Evolutionary conservation across 2,797 vertebrate species (phyloP), one percentile per base, ranked within the genome.

Genomic region (Dicrostonyx torquatus): DNA sequence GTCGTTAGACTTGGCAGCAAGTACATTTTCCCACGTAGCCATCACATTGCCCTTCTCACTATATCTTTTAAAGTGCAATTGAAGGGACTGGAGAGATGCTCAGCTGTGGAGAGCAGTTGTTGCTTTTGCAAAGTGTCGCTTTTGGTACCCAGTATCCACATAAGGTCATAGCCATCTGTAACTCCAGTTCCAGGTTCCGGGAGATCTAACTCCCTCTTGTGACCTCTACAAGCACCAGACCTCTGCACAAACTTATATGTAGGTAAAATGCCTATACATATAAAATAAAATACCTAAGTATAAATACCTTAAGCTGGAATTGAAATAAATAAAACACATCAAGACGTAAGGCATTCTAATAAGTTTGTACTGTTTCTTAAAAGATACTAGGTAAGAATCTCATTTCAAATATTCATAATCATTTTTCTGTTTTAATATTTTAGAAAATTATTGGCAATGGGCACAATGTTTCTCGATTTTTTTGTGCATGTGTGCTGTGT

Each of bases 381-480:
- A 89, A 87, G 55, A 26, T 12, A 34, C 24, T 83, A 86, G 45
- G 2, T 0, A 6, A 86, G 2, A 87, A 79, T 77, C 31, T 93
- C 10, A 66, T 62, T 95, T 66, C 48, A 53, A 93, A 70, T 40
- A 93, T 94, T 68, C 84, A 4, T 78, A 64, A 79, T 77, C 40
- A 79, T 83, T 66, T 0, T 93, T 66, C 68, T 93, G 7, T 87
- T 79, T 48, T 90, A 80, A 76, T 76, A 88, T 50, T 29, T 86
- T n/a, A 34, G 92, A 77, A 94, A 87, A 87, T 34, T 90, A 34
- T 31, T 73, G 48, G 40, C 17, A 55, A 34, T 88, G 68, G 76
- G 43, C 3, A n/a, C 60, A 58, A 34, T 14, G 11, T 84, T 66
- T 84, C 40, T 66, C 15, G 31, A 66, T 62, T 62, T 64, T 64